These are phyloP conservation scores for Neolamprologus variostigma DNA, from an alignment of 2,113 vertebrate genomes.

Conservation along the genomic window DNA sequence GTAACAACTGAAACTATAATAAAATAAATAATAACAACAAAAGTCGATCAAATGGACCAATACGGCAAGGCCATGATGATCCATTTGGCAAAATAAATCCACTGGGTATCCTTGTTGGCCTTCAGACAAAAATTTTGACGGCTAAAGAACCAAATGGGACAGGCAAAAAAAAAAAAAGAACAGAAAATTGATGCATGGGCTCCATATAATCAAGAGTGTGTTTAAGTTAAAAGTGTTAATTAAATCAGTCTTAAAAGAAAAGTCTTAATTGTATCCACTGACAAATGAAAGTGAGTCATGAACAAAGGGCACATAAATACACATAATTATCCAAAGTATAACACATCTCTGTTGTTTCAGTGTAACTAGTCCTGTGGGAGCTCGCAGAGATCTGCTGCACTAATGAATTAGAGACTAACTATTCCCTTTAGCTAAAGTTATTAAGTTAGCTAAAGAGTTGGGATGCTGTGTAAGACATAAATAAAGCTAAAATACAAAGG, in stretches of 20 bases:
- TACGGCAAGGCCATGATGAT: rapidly evolving
- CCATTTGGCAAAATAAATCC: too few species aligned
- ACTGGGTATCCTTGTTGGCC: background rate
- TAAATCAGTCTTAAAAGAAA: background rate
- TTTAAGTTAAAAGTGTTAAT: background rate
- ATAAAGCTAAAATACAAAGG: too few species aligned
- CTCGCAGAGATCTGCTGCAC: background rate
- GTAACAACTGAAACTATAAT: background rate
- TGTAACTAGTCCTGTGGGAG: background rate
- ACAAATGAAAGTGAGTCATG: background rate
- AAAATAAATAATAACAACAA: background rate
- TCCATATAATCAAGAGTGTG: background rate
- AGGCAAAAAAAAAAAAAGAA: background rate
- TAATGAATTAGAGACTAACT: too few species aligned
- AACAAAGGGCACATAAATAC: background rate
- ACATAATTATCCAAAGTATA: background rate
- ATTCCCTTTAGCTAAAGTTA: too few species aligned
- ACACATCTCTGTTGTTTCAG: background rate
- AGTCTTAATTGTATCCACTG: background rate
- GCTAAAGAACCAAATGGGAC: too few species aligned
- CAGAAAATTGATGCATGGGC: background rate
- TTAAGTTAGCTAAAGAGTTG: too few species aligned
- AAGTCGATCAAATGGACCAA: background rate
- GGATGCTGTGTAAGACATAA: too few species aligned
- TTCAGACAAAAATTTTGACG: background rate